These are phyloP conservation scores for Frankliniella intonsa DNA, from an alignment of 2,888 invertebrate genomes.

Conservation along the genomic window DNA sequence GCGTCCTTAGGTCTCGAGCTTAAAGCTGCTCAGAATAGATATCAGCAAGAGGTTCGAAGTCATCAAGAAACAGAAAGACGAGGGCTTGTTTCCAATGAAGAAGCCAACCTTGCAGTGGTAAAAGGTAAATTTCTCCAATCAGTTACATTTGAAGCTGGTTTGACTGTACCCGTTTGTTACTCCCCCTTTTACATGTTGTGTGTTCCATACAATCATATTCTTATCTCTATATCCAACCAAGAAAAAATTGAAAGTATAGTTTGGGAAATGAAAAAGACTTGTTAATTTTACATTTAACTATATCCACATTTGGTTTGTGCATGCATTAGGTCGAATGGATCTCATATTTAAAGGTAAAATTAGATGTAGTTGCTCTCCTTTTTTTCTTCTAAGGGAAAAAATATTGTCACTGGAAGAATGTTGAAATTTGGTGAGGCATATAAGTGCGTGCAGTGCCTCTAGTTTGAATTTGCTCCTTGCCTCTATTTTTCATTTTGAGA, in stretches of 20 bases:
- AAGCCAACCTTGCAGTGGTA: conserved; percentile 87
- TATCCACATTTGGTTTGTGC: conserved; percentile 48
- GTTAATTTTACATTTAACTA: conserved; percentile 31
- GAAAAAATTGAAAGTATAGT: too few relatives aligned
- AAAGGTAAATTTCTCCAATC: conserved; percentile 59
- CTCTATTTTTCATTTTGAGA: too few relatives aligned
- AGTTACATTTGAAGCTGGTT: too few relatives aligned
- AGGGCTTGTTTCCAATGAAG: conserved; percentile 78
- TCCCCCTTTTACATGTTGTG: too few relatives aligned
- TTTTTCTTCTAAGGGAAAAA: conserved; percentile 31
- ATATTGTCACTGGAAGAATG: conserved; percentile 31
- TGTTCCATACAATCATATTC: too few relatives aligned
- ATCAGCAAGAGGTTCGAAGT: conserved; percentile 80
- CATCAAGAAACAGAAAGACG: conserved; percentile 85
- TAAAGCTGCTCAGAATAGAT: conserved; percentile 75
- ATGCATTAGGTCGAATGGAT: conserved; percentile 64
- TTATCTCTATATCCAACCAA: too few relatives aligned
- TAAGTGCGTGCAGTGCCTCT: not conserved
- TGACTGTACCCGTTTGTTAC: too few relatives aligned
- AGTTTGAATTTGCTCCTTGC: not conserved
- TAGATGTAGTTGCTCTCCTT: conserved; percentile 3
- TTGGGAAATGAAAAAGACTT: too few relatives aligned
- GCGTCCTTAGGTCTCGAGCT: conserved; percentile 79
- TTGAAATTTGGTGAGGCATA: not conserved
- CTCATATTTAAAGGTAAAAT: conserved; percentile 63